Evolutionary conservation across 2,797 vertebrate genomes (phyloP).

Genomic region (Gymnopithys bicolor): DNA sequence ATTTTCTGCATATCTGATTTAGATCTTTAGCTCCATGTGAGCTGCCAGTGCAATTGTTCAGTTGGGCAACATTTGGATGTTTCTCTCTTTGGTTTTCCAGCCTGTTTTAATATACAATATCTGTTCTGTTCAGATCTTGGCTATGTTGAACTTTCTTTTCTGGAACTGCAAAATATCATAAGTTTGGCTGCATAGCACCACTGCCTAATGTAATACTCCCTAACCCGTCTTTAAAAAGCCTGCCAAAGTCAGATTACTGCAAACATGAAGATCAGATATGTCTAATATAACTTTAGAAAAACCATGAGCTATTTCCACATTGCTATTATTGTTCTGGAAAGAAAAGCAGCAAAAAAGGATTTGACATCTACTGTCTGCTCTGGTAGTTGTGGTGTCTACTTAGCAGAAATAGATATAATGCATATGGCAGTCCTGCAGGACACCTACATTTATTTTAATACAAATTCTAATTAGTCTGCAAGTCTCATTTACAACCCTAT

Average conservation of each 20-base stretch:
- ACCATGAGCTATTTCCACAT: constrained; percentile 29
- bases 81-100: constrained; percentile 37
- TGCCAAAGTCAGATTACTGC: constrained; percentile 60
- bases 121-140: constrained; percentile 57
- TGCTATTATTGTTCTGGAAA: constrained; percentile 46
- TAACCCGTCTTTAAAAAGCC: constrained; percentile 40
- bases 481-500: not conserved
- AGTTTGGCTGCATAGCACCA: constrained; percentile 56
- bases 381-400: not conserved
- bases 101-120: constrained; percentile 51
- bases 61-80: constrained; percentile 23
- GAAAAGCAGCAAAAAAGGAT: constrained; percentile 17
- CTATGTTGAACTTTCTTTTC: constrained; percentile 36
- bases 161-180: constrained; percentile 66
- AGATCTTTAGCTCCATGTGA: not conserved
- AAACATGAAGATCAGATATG: constrained; percentile 67
- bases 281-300: constrained; percentile 59
- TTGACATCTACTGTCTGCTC: constrained; percentile 56
- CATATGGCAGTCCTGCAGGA: not conserved
- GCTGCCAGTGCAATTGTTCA: not conserved
- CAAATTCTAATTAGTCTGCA: not conserved
- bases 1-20: constrained; percentile 48
- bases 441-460: not conserved
- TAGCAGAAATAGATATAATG: not conserved
- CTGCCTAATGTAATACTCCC: constrained; percentile 62